A percentile compares a stretch with the other conserved stretches of the same genome.
Conservation (phyloP, 2,888 invertebrate species). For the Leptopilina drosophilae region DNA sequence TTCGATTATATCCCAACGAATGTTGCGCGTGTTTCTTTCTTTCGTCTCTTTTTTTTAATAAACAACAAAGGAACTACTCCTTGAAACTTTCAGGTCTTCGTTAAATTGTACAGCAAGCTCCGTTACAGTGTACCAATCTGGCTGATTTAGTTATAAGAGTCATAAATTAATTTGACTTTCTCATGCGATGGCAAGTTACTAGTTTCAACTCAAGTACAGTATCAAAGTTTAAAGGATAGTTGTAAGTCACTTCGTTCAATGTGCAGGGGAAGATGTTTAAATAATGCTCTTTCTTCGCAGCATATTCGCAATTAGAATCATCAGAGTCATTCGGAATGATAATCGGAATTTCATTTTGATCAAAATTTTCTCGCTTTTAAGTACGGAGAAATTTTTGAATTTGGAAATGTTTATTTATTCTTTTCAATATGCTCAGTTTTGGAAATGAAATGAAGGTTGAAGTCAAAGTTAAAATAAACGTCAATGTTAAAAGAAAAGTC, state of each 20-base stretch:
- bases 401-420: too few species aligned
- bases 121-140: background rate
- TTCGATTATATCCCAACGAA: background rate
- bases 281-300: background rate
- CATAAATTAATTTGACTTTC: constrained; percentile 25
- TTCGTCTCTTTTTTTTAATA: too few species aligned
- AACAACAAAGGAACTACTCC: background rate
- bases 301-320: background rate
- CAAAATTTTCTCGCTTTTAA: background rate
- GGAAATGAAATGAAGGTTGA: too few species aligned
- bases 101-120: background rate
- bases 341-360: constrained; percentile 15
- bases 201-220: background rate
- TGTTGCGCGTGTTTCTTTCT: too few species aligned
- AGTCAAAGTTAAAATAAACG: too few species aligned
- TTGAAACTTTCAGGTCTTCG: background rate
- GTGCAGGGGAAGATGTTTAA: background rate
- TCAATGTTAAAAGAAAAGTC: too few species aligned
- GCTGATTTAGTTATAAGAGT: constrained; percentile 2
- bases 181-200: constrained; percentile 15
- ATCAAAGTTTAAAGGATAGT: constrained; percentile 6
- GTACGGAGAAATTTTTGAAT: too few species aligned
- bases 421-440: too few species aligned
- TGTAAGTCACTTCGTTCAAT: background rate
- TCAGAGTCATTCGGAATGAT: background rate